Percentiles rank a stretch among this genome's conserved stretches.
phyloP scores from a whole-genome alignment of 2,113 vertebrate genomes.

The Gadus chalcogrammus region DNA sequence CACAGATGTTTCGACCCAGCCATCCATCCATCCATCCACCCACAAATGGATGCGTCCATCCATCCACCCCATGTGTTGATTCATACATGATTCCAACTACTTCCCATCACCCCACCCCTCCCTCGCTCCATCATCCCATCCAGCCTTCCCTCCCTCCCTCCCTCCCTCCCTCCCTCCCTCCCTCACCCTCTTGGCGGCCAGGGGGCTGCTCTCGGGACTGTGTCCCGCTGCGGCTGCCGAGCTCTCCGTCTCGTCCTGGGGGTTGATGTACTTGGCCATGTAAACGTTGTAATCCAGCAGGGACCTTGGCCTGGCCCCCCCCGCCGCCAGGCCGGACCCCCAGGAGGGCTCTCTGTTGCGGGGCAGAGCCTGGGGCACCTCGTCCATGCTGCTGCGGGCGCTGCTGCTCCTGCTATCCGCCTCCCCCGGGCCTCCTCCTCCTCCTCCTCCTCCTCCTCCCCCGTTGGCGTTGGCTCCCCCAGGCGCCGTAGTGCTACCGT shows the following conservation, averaged over 20 bases:
- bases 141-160: neutral
- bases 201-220: conserved; percentile 89
- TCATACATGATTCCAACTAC: neutral
- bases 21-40: neutral
- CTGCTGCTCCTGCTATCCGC: conserved; percentile 89
- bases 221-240: conserved; percentile 65
- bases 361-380: conserved; percentile 73
- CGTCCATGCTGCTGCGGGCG: conserved; percentile 83
- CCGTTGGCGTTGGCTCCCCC: conserved; percentile 31
- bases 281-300: conserved; percentile 90
- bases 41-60: neutral
- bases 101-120: neutral
- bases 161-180: neutral
- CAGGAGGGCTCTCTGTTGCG: conserved; percentile 78
- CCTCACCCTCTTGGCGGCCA: conserved; percentile 83
- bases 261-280: conserved; percentile 90
- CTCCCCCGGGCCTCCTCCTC: conserved; percentile 69
- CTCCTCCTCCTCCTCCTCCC: conserved; percentile 50
- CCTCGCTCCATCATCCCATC: neutral
- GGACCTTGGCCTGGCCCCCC: conserved; percentile 79
- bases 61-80: neutral
- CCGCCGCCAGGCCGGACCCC: conserved; percentile 32
- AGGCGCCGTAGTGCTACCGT: conserved; percentile 39
- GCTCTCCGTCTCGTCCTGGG: conserved; percentile 69
- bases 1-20: neutral